These are phyloP conservation scores for Rhaphigaster nebulosa DNA, from an alignment of 2,888 invertebrate species.

Conservation along the genomic window DNA sequence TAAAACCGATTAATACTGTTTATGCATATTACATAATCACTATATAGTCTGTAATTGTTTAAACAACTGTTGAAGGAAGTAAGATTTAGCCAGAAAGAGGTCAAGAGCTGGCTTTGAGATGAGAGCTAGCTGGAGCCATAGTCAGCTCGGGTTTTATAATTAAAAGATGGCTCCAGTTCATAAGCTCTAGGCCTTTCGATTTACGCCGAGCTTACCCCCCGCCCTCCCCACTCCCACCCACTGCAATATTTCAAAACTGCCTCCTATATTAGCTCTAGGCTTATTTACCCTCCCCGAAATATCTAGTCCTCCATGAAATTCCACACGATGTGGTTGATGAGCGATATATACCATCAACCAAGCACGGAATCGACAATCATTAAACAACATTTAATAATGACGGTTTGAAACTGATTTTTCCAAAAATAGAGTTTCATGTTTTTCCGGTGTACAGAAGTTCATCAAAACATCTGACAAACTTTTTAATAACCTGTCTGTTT, in stretches of 20 bases:
- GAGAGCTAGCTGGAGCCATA: not conserved
- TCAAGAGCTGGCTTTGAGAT: not conserved
- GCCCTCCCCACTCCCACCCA: not conserved
- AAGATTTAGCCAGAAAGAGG: not conserved
- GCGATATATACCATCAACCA: not conserved
- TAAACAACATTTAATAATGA: not conserved
- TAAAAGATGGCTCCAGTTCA: constrained; percentile 22
- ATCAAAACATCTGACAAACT: not conserved
- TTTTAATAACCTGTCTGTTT: not conserved
- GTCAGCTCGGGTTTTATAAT: not conserved
- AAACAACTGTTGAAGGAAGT: not conserved
- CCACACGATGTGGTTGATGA: not conserved
- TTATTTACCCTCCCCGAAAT: not conserved
- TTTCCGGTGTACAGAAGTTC: not conserved
- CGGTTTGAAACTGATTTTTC: not conserved
- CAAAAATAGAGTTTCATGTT: not conserved
- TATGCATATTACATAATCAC: too few relatives aligned
- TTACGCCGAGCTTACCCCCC: too few relatives aligned
- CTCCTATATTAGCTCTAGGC: constrained; percentile 7
- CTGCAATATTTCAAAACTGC: constrained; percentile 18
- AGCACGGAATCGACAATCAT: not conserved
- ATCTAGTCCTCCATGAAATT: not conserved
- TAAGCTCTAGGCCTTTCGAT: not conserved
- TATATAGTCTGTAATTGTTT: not conserved
- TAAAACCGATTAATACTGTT: too few relatives aligned